These are phyloP conservation scores for Drepanosiphum platanoidis DNA, from an alignment of 2,888 invertebrate genomes.

Conservation along the genomic window DNA sequence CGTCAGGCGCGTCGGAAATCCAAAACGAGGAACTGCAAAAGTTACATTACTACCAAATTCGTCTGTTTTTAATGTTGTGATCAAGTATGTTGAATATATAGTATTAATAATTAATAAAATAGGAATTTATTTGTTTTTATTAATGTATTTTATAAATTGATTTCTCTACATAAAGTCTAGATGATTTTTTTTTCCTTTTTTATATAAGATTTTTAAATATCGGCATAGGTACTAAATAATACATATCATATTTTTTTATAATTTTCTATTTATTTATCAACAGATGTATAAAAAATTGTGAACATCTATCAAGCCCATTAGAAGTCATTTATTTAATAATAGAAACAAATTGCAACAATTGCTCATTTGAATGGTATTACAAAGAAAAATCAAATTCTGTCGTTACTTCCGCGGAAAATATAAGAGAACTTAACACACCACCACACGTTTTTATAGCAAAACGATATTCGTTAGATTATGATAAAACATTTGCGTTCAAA, in stretches of 20 bases:
- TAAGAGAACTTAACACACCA: constrained; percentile 24
- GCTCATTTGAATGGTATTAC: constrained; percentile 46
- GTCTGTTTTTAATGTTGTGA: not conserved
- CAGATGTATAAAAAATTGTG: constrained; percentile 55
- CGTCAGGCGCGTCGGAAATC: not conserved
- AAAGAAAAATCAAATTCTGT: not conserved
- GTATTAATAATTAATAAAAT: too few relatives aligned
- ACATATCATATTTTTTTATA: not conserved
- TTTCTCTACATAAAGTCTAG: not conserved
- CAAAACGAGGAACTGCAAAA: not conserved
- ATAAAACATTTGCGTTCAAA: constrained; percentile 28
- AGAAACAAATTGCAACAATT: constrained; percentile 15
- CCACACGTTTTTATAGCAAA: constrained; percentile 8
- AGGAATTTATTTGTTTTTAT: too few relatives aligned
- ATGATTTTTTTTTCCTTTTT: not conserved
- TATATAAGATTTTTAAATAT: not conserved
- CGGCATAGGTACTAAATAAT: not conserved
- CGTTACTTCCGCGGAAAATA: not conserved
- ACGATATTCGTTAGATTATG: constrained; percentile 19
- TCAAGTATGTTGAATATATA: constrained; percentile 36
- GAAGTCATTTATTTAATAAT: constrained; percentile 25
- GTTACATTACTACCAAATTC: constrained; percentile 6
- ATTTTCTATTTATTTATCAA: not conserved
- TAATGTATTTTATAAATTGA: not conserved
- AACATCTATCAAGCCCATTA: constrained; percentile 10